A percentile compares a stretch with the other conserved stretches of the same genome.
phyloP scores from a whole-genome alignment of 2,113 vertebrate species.

The Syngnathus floridae region DNA sequence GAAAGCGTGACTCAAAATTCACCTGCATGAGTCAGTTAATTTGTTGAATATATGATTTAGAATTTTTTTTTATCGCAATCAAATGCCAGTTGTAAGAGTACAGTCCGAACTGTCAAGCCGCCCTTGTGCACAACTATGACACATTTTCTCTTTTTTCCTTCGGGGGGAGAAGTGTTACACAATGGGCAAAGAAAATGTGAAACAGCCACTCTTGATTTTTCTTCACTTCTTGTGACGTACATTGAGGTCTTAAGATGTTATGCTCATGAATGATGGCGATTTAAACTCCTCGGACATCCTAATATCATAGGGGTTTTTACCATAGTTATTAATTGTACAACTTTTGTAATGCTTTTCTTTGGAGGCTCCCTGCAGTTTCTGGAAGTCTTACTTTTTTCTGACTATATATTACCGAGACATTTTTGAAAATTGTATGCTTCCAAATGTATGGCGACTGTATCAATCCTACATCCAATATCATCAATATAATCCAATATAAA shows the following conservation, averaged over 20 bases:
- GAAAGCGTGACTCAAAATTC: constrained; percentile 15
- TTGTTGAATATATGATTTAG: constrained; percentile 8
- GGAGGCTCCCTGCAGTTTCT: not conserved
- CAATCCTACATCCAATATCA: too few species aligned
- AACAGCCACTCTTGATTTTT: too few species aligned
- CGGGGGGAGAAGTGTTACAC: too few species aligned
- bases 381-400: not conserved
- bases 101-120: too few species aligned
- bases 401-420: not conserved
- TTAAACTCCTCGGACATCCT: not conserved
- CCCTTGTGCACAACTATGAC: too few species aligned
- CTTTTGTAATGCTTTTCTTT: not conserved
- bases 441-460: not conserved
- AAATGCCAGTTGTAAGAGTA: constrained; percentile 1
- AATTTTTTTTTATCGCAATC: constrained; percentile 19
- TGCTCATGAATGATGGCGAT: not conserved
- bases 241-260: not conserved
- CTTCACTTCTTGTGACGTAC: too few species aligned
- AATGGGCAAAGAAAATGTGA: too few species aligned
- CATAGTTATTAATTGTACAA: not conserved
- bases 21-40: constrained; percentile 21
- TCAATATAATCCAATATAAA: not conserved
- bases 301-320: not conserved
- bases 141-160: too few species aligned
- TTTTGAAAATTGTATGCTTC: not conserved